Conservation (phyloP, 2,888 invertebrate species). For the Conchocele bisecta region DNA sequence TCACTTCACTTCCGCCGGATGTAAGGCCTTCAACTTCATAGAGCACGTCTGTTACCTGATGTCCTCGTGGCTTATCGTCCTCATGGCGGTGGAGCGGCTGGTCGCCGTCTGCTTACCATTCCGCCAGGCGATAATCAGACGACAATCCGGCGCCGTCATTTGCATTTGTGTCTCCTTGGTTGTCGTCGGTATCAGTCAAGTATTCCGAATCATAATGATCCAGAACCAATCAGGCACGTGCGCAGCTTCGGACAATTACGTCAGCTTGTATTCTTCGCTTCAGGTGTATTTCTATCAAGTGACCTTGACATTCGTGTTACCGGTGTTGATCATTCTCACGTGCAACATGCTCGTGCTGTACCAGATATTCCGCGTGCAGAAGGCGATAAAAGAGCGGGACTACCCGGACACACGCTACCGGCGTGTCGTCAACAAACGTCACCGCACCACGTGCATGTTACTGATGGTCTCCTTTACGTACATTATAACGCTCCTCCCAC, state of each 20-base stretch:
- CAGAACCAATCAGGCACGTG: conserved; percentile 46
- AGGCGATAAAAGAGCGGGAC: conserved; percentile 40
- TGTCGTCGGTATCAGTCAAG: conserved; percentile 72
- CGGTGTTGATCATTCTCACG: conserved; percentile 70
- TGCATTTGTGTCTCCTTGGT: conserved; percentile 70
- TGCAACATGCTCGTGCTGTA: conserved; percentile 75
- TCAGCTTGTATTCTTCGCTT: conserved; percentile 58
- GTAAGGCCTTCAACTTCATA: conserved; percentile 75
- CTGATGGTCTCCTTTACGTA: conserved; percentile 74
- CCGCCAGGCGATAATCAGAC: conserved; percentile 70
- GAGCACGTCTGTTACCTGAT: conserved; percentile 76
- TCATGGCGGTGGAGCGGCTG: conserved; percentile 78
- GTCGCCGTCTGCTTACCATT: conserved; percentile 79
- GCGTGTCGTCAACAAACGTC: conserved; percentile 14
- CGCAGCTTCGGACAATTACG: conserved; percentile 52
- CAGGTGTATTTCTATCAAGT: conserved; percentile 73
- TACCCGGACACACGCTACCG: conserved; percentile 24
- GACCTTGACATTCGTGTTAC: conserved; percentile 72
- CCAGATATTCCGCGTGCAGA: conserved; percentile 64
- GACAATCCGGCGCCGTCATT: conserved; percentile 71
- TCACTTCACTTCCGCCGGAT: conserved; percentile 66
- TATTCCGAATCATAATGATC: conserved; percentile 74
- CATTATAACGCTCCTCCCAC: conserved; percentile 71
- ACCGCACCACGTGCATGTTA: conserved; percentile 67
- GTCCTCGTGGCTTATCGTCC: conserved; percentile 80